Evolutionary conservation across 2,797 vertebrate genomes (phyloP), one percentile per base, ranked within the genome.

Genomic region (Podarcis siculus): DNA sequence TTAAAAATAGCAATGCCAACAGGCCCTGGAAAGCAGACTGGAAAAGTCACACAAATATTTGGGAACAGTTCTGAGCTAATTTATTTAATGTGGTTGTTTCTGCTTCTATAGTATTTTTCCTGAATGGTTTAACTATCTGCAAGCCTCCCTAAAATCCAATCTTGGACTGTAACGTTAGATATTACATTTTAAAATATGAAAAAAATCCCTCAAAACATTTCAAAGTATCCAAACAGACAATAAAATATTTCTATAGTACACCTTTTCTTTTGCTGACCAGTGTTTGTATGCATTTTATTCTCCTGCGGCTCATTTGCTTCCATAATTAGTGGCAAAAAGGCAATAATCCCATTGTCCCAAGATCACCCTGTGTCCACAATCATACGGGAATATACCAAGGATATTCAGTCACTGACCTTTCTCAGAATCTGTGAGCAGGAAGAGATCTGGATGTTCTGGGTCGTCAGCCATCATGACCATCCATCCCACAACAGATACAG

Each of bases 401-500:
- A 64, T 73, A 69, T 27, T 21, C 2, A 67, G 87, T 66, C 67
- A 72, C 96, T 97, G 92, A 99, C 99, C 99, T 30, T 98, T 98
- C 94, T 99, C 99, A 0, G 99, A 99, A 96, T 99, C 99, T 0
- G 99, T 99, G 93, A 99, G 83, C 87, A 99, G 93, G 97, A 99
- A 99, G 94, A 99, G 97, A 89, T 99, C 98, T 0, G 98, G 98
- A 92, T 99, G 99, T 89, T 99, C 98, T 0, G 98, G 98, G 92
- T 99, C 98, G 76, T 99, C 99, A 2, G 98, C 98, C 98, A 99
- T 99, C 98, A 99, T 98, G 90, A 98, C 98, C 98, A 99, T 99
- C 94, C 99, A 98, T 76, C 99, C 99, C 79, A 99, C 97, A 85
- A 99, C 98, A 2, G 98, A 98, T 79, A 98, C 97, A 0, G 95